Conservation (phyloP, 2,888 invertebrate genomes). For the Proisotoma minuta region DNA sequence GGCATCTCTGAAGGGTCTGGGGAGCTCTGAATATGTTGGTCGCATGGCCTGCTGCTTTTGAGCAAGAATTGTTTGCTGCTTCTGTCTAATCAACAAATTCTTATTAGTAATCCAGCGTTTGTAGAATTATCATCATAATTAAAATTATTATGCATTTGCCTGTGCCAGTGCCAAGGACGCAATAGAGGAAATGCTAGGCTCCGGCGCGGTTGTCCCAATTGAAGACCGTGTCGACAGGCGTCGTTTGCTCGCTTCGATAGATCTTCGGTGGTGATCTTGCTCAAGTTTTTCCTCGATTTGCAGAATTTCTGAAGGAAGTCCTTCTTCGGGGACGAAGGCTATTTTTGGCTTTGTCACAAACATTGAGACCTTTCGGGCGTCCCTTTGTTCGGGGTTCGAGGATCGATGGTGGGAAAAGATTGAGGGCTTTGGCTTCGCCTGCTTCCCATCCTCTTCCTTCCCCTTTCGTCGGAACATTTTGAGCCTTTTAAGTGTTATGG, state of each 20-base stretch:
- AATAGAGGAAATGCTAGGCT: not conserved
- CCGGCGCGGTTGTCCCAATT: not conserved
- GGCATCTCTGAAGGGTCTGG: constrained; percentile 29
- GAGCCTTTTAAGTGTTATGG: too few relatives aligned
- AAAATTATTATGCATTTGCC: not conserved
- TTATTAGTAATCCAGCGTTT: not conserved
- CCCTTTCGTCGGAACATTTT: too few relatives aligned
- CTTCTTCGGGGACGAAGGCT: not conserved
- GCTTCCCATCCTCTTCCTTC: too few relatives aligned
- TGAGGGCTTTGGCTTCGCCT: too few relatives aligned
- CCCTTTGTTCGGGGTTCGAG: too few relatives aligned
- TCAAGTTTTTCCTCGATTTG: not conserved
- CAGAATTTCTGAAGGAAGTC: not conserved
- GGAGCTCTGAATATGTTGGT: not conserved
- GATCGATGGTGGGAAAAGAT: too few relatives aligned
- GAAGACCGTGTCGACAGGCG: not conserved
- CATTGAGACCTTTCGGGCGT: not conserved
- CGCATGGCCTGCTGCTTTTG: not conserved
- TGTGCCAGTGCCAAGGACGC: not conserved
- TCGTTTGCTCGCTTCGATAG: not conserved
- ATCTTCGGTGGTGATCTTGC: not conserved
- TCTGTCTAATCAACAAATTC: not conserved
- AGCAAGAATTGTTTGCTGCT: not conserved
- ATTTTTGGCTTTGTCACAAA: not conserved
- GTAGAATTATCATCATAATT: not conserved